Percentiles rank a stretch among this genome's conserved stretches.
These are phyloP conservation scores for Cremastobaeus sp. DNA, from an alignment of 2,888 invertebrate genomes.

Conservation along the genomic window DNA sequence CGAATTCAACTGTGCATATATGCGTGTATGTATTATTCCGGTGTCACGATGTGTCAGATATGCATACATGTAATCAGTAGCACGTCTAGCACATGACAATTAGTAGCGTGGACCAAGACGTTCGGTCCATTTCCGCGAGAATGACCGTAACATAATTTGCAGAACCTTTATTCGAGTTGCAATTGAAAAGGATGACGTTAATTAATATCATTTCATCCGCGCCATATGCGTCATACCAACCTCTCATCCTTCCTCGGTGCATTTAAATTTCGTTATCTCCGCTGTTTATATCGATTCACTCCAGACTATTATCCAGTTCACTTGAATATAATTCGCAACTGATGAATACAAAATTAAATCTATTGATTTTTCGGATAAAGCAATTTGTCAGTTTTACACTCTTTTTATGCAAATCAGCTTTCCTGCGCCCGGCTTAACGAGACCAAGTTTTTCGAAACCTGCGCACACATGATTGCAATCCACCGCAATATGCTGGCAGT, in stretches of 20 bases:
- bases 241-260: not conserved
- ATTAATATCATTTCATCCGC: slow-evolving; percentile 33
- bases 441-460: not conserved
- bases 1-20: slow-evolving; percentile 22
- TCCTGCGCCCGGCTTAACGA: not conserved
- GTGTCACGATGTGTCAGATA: slow-evolving; percentile 51
- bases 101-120: slow-evolving; percentile 48
- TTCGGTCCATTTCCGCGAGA: slow-evolving; percentile 37
- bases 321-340: too few species aligned
- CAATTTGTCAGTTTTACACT: slow-evolving; percentile 6
- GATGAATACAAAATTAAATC: too few species aligned
- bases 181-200: slow-evolving; percentile 35
- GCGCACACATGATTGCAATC: too few species aligned
- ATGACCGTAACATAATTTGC: slow-evolving; percentile 48
- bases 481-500: too few species aligned
- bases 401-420: slow-evolving; percentile 16
- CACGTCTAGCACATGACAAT: slow-evolving; percentile 60
- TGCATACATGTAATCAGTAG: slow-evolving; percentile 53
- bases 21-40: slow-evolving; percentile 36
- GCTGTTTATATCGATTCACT: too few species aligned
- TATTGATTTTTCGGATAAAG: not conserved
- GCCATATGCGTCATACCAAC: slow-evolving; percentile 9
- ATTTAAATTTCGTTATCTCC: not conserved
- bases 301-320: too few species aligned
- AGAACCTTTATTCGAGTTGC: slow-evolving; percentile 37